Conservation (phyloP, 2,797 vertebrate genomes). For the Coregonus ussuriensis region DNA sequence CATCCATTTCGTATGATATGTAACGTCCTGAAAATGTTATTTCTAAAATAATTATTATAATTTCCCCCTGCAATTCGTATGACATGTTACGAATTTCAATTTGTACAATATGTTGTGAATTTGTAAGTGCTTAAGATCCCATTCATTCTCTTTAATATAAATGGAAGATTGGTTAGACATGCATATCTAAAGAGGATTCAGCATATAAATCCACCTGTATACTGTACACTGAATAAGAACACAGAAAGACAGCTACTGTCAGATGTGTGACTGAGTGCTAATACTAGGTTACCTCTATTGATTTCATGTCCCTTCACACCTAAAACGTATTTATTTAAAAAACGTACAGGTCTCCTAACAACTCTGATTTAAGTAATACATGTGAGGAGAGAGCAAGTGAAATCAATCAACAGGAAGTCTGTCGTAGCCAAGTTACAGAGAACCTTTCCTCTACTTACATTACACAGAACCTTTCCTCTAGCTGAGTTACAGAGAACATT, state of each 20-base stretch:
- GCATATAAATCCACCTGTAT: neutral
- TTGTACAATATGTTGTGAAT: too few species aligned
- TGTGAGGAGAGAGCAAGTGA: constrained; percentile 42
- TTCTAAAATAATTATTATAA: too few species aligned
- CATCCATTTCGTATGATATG: too few species aligned
- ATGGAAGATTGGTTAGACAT: neutral
- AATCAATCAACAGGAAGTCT: constrained; percentile 59
- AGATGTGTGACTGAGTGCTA: neutral
- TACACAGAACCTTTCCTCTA: constrained; percentile 33
- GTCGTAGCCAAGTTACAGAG: constrained; percentile 43
- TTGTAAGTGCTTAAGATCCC: too few species aligned
- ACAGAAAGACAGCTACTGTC: neutral
- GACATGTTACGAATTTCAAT: too few species aligned
- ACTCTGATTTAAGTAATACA: constrained; percentile 51
- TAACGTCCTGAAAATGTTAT: too few species aligned
- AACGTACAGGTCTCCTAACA: constrained; percentile 62
- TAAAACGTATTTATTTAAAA: neutral
- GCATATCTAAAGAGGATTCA: neutral
- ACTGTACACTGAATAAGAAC: neutral
- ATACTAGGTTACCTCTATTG: neutral
- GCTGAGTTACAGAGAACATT: constrained; percentile 38
- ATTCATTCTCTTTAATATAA: too few species aligned
- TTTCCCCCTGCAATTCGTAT: too few species aligned
- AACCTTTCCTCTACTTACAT: constrained; percentile 21
- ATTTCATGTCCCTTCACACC: neutral